Evolutionary conservation across 1,140 invertebrate species (phyloP).

Genomic region (Gerris buenoi): DNA sequence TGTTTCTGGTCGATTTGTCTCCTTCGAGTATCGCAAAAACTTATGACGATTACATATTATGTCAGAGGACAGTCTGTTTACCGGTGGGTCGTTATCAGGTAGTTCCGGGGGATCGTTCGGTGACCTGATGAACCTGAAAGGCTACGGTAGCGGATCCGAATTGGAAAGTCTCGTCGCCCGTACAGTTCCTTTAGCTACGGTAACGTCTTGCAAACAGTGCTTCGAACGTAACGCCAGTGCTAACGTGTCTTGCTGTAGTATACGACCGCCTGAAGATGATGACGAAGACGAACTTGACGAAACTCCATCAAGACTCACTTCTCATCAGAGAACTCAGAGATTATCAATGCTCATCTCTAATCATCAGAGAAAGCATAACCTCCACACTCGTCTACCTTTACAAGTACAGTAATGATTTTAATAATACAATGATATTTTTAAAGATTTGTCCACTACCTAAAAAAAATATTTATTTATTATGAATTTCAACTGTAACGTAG

Average conservation of each 20-base stretch:
- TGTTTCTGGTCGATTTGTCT: too few species aligned
- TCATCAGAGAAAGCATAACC: slow-evolving; percentile 12
- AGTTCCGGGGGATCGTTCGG: slow-evolving; percentile 43
- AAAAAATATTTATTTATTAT: too few species aligned
- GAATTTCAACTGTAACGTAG: too few species aligned
- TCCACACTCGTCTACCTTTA: neutral
- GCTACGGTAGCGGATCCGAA: slow-evolving; percentile 37
- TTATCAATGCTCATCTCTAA: slow-evolving; percentile 45
- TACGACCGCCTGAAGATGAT: slow-evolving; percentile 26
- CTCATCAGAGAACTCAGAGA: slow-evolving; percentile 45
- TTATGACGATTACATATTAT: too few species aligned
- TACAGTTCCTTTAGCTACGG: slow-evolving; percentile 53
- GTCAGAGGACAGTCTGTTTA: neutral
- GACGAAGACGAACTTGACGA: slow-evolving; percentile 16
- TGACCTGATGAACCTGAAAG: slow-evolving; percentile 58
- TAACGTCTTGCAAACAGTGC: slow-evolving; percentile 34
- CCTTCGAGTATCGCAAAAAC: too few species aligned
- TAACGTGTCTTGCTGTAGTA: neutral
- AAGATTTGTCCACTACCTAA: too few species aligned
- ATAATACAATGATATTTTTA: too few species aligned
- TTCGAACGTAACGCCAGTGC: slow-evolving; percentile 10
- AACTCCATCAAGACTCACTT: slow-evolving; percentile 20
- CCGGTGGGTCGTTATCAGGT: neutral
- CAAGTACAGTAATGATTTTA: neutral
- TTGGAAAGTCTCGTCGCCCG: slow-evolving; percentile 36